A percentile compares a stretch with the other conserved stretches of the same genome.
phyloP scores from a whole-genome alignment of 2,797 vertebrate species.

The Decapterus maruadsi region DNA sequence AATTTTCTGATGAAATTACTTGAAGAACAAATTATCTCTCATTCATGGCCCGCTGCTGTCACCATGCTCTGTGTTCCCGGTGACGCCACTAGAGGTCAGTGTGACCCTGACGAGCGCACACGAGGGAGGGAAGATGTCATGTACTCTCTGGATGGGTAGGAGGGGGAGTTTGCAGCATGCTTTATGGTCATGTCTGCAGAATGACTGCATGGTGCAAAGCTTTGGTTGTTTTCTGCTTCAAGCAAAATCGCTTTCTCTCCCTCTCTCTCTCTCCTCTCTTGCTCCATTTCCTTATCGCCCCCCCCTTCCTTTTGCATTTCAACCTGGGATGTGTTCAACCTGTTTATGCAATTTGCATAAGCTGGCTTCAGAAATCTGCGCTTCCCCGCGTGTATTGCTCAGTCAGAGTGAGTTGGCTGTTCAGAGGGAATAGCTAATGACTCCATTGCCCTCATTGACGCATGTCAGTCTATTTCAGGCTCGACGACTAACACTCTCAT shows the following conservation, averaged over 20 bases:
- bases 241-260: constrained; percentile 16
- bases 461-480: constrained; percentile 82
- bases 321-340: constrained; percentile 40
- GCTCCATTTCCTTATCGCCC: constrained; percentile 28
- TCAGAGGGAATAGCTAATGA: constrained; percentile 79
- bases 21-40: constrained; percentile 57
- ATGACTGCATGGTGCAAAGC: constrained; percentile 47
- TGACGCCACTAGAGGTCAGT: constrained; percentile 84
- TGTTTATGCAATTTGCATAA: constrained; percentile 71
- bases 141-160: constrained; percentile 38
- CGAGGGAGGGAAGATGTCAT: constrained; percentile 49
- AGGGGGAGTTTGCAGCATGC: constrained; percentile 58
- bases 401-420: constrained; percentile 59
- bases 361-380: constrained; percentile 53
- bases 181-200: constrained; percentile 67
- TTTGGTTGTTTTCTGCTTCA: constrained; percentile 32
- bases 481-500: constrained; percentile 65
- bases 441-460: constrained; percentile 76
- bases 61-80: constrained; percentile 18
- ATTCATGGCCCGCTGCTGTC: constrained; percentile 18
- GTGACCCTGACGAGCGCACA: constrained; percentile 57
- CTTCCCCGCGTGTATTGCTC: constrained; percentile 54
- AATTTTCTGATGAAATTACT: constrained; percentile 70
- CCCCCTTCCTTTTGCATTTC: constrained; percentile 14
- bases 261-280: not conserved